A percentile compares a stretch with the other conserved stretches of the same genome.
phyloP scores from a whole-genome alignment of 2,888 invertebrate genomes.

The Argyra leucocephala region DNA sequence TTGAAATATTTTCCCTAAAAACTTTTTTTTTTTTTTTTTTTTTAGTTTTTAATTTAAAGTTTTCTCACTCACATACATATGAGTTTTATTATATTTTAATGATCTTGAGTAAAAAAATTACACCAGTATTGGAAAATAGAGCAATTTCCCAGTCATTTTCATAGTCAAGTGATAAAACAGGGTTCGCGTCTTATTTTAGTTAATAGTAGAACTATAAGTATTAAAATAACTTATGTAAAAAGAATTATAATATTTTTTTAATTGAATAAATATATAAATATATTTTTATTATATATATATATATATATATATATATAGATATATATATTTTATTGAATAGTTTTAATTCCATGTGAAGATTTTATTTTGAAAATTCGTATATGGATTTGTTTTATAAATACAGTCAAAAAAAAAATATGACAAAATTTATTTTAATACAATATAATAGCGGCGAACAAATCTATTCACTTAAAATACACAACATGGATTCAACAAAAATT shows the following conservation, averaged over 20 bases:
- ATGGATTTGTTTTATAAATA: no score
- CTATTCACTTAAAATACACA: no score
- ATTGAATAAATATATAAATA: no score
- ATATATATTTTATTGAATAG: no score
- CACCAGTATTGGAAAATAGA: not conserved
- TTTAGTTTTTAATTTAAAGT: not conserved
- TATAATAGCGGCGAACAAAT: no score
- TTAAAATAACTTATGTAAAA: not conserved
- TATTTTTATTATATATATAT: no score
- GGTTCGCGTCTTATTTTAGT: conserved; percentile 2
- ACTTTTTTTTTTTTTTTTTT: not conserved
- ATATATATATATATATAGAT: no score
- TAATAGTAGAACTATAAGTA: not conserved
- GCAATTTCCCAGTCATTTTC: conserved; percentile 6
- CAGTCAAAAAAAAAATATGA: no score
- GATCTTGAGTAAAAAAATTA: not conserved
- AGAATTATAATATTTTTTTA: not conserved
- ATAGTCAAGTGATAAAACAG: not conserved
- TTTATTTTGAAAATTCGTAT: no score
- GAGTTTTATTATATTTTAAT: not conserved
- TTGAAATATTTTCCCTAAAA: not conserved
- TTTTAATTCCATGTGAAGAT: no score
- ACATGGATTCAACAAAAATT: no score
- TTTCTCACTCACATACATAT: not conserved
- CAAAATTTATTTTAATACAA: no score